Base-by-base conservation (phyloP, 2,113 vertebrate species). In the Xenopus laevis region DNA sequence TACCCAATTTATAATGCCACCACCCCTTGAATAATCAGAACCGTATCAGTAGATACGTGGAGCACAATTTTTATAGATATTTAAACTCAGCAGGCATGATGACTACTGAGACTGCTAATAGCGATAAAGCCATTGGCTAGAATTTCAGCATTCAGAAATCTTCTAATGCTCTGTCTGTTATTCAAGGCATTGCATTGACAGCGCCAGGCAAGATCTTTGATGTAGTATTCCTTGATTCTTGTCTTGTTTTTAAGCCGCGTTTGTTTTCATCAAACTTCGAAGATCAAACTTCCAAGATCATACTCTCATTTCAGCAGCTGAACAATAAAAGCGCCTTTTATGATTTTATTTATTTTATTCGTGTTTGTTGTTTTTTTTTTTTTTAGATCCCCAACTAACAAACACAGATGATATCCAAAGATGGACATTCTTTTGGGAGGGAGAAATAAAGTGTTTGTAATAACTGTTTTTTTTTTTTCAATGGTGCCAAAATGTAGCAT, bases 191-290 rank as follows among this genome's bases (percentile, higher is more conserved):
- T 74, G 16, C 18, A 50, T 64, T 67, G 64, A 74, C 72, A 74
- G 65, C 57, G 27, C 57, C 72, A 47, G 23, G 66, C 66, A 60
- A 74, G 55, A 66, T 17, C 64, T 74, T 74, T 74, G 72, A 74
- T 74, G 72, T 74, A 15, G 20, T 47, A 74, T 67, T 74, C 66
- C 72, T 74, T 57, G 57, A n/a, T 74, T 60, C 23, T 40, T 27
- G 46, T 17, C 57, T 66, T 73, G 55, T 27, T 40, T 27, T 74
- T 50, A 59, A 59, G 33, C 33, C 6, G 33, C 8, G 33, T 72
- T 58, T 74, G 3, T 18, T 17, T 67, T 58, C 40, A 45, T 59
- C 58, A 44, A 60, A 67, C 59, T 53, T 67, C 66, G 2, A 40
- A 30, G 23, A 74, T 67, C 72, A 47, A 33, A 67, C 55, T 60